Evolutionary conservation across 2,113 vertebrate genomes (phyloP), one percentile per base, ranked within the genome.

Genomic region (Cryptotis parvus): DNA sequence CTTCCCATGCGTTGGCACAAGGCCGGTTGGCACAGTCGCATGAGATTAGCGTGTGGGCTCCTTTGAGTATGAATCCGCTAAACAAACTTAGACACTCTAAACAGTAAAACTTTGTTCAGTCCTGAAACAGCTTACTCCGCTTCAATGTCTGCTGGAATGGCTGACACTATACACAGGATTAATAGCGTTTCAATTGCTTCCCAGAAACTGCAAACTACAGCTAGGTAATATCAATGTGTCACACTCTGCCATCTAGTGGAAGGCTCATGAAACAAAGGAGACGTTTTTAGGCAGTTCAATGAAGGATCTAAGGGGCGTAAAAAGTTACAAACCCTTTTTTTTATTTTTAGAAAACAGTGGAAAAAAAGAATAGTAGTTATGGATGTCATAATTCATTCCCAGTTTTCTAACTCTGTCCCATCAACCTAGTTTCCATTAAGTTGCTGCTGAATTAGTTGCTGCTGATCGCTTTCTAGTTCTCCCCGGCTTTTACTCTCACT

Each of bases 381-480:
- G 96, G 96, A 97, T 97, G 98, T 98, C 97, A 97, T 98, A 98
- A n/a, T 97, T 97, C 97, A 98, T 97, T 98, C 97, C 97, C 98
- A 97, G 97, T 97, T 98, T 97, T 98, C 96, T 98, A 98, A 98
- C 95, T 98, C 96, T 98, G 98, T 98, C 97, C 97, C 97, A 98
- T 97, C 98, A 98, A 98, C 98, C 98, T 99, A 99, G 97, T 99
- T 99, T 98, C 99, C 99, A 94, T 99, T 99, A 96, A 99, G 97
- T 97, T 99, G 99, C 85, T 98, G 97, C 96, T 98, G 98, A 94
- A 96, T 97, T 97, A 98, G 98, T 97, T 98, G 97, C 93, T 98
- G 97, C 37, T 98, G 98, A 96, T 99, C 98, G 93, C 93, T 97
- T 77, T 98, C 98, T 93, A 98, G 97, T 96, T 98, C 99, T 97